Base-by-base conservation (phyloP, 2,888 invertebrate species). In the Himalopsyche kuldschensis region DNA sequence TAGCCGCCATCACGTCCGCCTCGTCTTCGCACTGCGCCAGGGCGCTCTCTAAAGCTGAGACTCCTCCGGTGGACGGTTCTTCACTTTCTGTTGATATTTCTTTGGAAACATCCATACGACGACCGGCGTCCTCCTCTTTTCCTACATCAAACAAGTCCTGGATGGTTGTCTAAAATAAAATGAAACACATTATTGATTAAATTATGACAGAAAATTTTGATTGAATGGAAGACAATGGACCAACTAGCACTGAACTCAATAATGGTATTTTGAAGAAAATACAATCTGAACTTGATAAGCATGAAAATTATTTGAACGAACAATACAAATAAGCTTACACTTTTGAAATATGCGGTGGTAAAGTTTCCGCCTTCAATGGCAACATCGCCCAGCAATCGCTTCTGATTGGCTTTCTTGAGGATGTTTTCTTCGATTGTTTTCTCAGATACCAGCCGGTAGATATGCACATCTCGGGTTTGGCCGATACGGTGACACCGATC, bases 311-410 rank as follows among this genome's bases (percentile, higher is more conserved):
- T 35, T 41, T n/a, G 89, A 41, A 41, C 6, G 20, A 35, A 63
- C 78, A 55, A 0, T n/a, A 75, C 75, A 48, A 47, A 82, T 47
- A 75, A 47, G 91, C 92, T 90, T 90, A 95, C 95, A 89, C 94
- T 95, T 89, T 98, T 97, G 91, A 99, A 97, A 90, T 96, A 98
- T 0, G 98, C 97, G 17, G 99, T 98, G 35, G 99, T 99, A 90
- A 99, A 99, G 91, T 98, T 98, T 10, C 99, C 99, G 87, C 97
- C 98, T 91, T 99, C 99, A 88, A 99, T 99, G 78, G 99, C 99
- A 89, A 99, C 94, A 90, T 98, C 97, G 80, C 98, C 98, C 35
- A 99, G 94, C 89, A 98, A 92, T 86, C 98, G 94, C 90, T 99
- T 99, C 91, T 99, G 99, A 90, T 97, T 97, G 4, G 99, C 99